A percentile compares a stretch with the other conserved stretches of the same genome.
These are phyloP conservation scores for Istiophorus platypterus DNA, from an alignment of 2,113 vertebrate species.

Conservation along the genomic window DNA sequence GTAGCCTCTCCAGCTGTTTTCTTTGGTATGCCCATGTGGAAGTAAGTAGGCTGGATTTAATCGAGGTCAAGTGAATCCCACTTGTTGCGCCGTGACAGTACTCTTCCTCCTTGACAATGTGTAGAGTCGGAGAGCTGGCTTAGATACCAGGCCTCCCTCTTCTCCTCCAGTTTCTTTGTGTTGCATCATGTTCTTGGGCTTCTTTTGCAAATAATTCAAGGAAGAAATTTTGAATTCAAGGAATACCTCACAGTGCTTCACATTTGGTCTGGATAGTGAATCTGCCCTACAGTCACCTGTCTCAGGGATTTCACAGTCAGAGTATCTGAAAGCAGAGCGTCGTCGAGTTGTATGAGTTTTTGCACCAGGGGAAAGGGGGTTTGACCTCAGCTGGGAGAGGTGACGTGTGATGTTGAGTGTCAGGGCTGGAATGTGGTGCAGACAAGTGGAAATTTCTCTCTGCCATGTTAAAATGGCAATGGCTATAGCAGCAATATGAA, in stretches of 20 bases:
- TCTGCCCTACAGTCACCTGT: slow-evolving; percentile 36
- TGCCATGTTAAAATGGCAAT: slow-evolving; percentile 73
- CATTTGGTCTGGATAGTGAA: slow-evolving; percentile 35
- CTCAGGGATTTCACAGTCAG: slow-evolving; percentile 35
- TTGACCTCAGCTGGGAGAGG: slow-evolving; percentile 42
- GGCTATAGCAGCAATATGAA: slow-evolving; percentile 72
- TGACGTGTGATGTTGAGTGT: slow-evolving; percentile 62
- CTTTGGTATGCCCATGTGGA: slow-evolving; percentile 24
- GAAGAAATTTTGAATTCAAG: slow-evolving; percentile 65
- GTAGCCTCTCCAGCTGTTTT: slow-evolving; percentile 31
- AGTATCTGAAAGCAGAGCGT: slow-evolving; percentile 44
- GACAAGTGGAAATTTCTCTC: slow-evolving; percentile 82
- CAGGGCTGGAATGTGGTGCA: slow-evolving; percentile 73
- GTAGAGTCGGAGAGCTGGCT: slow-evolving; percentile 34
- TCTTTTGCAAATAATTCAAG: slow-evolving; percentile 61
- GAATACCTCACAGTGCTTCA: slow-evolving; percentile 60
- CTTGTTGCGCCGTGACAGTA: not conserved
- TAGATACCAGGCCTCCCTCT: not conserved
- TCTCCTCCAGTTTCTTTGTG: slow-evolving; percentile 18
- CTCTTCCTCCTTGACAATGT: slow-evolving; percentile 35
- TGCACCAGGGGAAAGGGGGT: slow-evolving; percentile 31
- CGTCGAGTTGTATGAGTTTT: slow-evolving; percentile 17
- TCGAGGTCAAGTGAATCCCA: slow-evolving; percentile 32
- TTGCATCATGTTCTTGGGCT: slow-evolving; percentile 66
- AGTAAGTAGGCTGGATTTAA: slow-evolving; percentile 37